Conservation (phyloP, 2,888 invertebrate species). For the Sesia apiformis region DNA sequence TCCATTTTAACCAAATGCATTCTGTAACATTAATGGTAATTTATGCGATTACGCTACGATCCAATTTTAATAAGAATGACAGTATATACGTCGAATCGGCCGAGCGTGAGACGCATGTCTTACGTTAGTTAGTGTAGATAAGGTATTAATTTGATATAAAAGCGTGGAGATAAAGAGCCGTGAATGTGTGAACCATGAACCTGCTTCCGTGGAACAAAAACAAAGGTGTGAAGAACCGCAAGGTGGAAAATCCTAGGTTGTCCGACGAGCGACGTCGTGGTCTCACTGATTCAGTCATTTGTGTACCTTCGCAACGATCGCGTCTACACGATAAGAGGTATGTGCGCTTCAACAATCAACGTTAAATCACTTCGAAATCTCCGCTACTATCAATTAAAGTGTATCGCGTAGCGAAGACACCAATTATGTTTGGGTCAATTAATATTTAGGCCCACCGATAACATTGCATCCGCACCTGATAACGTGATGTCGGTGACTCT, state of each 20-base stretch:
- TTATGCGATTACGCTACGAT: constrained; percentile 25
- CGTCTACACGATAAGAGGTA: constrained; percentile 34
- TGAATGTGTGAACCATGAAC: constrained; percentile 7
- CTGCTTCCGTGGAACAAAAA: constrained; percentile 17
- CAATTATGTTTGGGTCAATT: constrained; percentile 15
- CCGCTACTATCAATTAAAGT: too few species aligned
- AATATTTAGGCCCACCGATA: constrained; percentile 13
- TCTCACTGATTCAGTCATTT: constrained; percentile 32
- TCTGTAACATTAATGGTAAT: constrained; percentile 24
- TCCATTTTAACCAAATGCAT: constrained; percentile 6
- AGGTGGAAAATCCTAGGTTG: constrained; percentile 32
- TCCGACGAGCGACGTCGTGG: constrained; percentile 13
- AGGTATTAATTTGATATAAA: background rate
- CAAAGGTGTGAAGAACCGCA: constrained; percentile 28
- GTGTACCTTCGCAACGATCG: constrained; percentile 32
- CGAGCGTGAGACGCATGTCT: constrained; percentile 11
- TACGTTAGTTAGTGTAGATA: constrained; percentile 8
- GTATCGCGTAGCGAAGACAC: constrained; percentile 10
- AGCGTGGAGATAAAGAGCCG: background rate
- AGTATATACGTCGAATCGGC: constrained; percentile 13
- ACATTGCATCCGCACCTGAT: constrained; percentile 10
- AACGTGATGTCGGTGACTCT: background rate
- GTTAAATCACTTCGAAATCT: constrained; percentile 28
- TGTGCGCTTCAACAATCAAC: constrained; percentile 24
- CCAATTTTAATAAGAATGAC: constrained; percentile 23